A percentile compares a stretch with the other conserved stretches of the same genome.
phyloP scores from a whole-genome alignment of 2,797 vertebrate species.

The Vipera latastei region DNA sequence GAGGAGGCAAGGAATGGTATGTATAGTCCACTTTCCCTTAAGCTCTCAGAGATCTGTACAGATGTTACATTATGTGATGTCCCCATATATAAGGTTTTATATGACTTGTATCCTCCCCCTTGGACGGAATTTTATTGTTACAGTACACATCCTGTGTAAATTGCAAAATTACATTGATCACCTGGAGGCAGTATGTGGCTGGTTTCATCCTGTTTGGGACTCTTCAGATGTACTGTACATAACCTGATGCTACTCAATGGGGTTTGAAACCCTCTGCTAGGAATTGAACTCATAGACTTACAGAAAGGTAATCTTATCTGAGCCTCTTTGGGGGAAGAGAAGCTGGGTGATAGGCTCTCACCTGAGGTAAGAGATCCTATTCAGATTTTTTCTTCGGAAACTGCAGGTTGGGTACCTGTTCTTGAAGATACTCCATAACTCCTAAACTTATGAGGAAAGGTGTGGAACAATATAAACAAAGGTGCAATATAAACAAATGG shows the following conservation, averaged over 20 bases:
- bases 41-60: neutral
- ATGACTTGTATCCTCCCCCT: neutral
- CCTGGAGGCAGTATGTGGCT: neutral
- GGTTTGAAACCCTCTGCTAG: neutral
- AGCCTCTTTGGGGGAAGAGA: neutral
- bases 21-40: neutral
- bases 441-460: neutral
- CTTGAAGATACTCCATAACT: neutral
- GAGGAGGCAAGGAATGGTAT: neutral
- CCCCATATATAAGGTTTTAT: neutral
- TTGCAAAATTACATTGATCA: neutral
- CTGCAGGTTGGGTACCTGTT: neutral
- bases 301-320: neutral
- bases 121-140: neutral
- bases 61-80: neutral
- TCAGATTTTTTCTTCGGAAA: neutral
- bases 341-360: neutral
- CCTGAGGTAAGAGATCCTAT: neutral
- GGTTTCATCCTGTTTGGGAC: neutral
- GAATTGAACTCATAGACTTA: neutral
- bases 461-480: neutral
- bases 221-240: neutral
- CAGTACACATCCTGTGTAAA: neutral
- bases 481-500: neutral
- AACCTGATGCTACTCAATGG: neutral